A percentile compares a stretch with the other conserved stretches of the same genome.
These are phyloP conservation scores for Habroteleia sp. DNA, from an alignment of 2,888 invertebrate species.

Conservation along the genomic window DNA sequence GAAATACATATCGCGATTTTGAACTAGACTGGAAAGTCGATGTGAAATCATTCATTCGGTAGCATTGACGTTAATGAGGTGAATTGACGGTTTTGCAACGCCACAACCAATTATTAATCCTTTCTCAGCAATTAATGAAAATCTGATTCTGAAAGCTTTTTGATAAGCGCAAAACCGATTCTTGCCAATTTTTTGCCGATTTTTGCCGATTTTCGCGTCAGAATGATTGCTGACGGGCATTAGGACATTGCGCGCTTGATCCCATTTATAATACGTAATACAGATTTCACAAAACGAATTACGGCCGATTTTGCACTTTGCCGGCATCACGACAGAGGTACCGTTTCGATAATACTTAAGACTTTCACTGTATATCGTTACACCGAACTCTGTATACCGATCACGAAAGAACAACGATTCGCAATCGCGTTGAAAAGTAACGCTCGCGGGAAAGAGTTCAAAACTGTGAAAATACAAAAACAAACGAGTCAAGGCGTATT, in stretches of 20 bases:
- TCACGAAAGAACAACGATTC: conserved; percentile 63
- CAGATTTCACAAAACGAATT: conserved; percentile 64
- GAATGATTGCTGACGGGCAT: neutral
- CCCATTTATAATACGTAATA: conserved; percentile 62
- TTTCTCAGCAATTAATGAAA: conserved; percentile 25
- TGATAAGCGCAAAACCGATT: neutral
- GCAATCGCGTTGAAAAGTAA: conserved; percentile 60
- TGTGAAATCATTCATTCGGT: conserved; percentile 59
- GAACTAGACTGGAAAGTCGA: conserved; percentile 58
- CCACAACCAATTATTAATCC: conserved; percentile 45
- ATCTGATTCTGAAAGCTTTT: conserved; percentile 6
- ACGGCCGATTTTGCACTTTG: conserved; percentile 62
- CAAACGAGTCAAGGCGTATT: too few relatives aligned
- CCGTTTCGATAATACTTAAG: conserved; percentile 67
- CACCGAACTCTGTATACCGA: conserved; percentile 59
- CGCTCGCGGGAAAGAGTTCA: conserved; percentile 58
- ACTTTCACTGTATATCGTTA: conserved; percentile 72
- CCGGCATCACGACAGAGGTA: conserved; percentile 64
- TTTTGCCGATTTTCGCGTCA: neutral
- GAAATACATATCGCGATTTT: conserved; percentile 60
- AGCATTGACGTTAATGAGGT: conserved; percentile 53
- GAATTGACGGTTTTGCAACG: conserved; percentile 55
- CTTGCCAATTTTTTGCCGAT: neutral
- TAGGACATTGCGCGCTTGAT: conserved; percentile 26
- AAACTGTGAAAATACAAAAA: conserved; percentile 17